Conservation (phyloP, 2,113 vertebrate genomes). For the Rhinopomastus cyanomelas region DNA sequence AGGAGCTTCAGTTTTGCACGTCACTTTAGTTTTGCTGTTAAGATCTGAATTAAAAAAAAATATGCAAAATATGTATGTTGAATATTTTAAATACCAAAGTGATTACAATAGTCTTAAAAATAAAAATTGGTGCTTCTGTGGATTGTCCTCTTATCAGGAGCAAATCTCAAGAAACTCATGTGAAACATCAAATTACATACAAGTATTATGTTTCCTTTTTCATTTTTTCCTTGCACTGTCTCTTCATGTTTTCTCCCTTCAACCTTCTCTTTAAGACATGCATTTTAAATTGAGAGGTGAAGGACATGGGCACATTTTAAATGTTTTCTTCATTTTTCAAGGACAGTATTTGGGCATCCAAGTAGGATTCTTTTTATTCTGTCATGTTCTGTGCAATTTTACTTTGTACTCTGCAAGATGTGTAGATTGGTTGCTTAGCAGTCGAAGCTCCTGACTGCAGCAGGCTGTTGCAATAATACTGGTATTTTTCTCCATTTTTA, state of each 20-base stretch:
- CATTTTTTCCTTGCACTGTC: not conserved
- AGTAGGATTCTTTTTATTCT: not conserved
- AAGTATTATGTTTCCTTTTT: not conserved
- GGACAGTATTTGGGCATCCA: not conserved
- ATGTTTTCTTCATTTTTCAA: not conserved
- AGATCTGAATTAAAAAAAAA: not conserved
- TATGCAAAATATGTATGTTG: not conserved
- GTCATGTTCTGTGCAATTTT: not conserved
- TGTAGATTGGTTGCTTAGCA: slow-evolving; percentile 51
- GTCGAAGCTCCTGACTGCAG: slow-evolving; percentile 16
- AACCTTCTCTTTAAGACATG: not conserved
- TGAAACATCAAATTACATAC: not conserved
- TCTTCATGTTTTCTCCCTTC: not conserved
- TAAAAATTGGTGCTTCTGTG: not conserved
- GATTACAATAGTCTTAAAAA: not conserved
- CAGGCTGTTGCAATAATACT: not conserved
- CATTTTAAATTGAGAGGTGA: not conserved
- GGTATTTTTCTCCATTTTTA: not conserved
- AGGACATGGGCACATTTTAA: not conserved
- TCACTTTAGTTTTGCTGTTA: not conserved
- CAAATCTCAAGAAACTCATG: not conserved
- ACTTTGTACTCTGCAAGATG: not conserved
- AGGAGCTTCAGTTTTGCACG: not conserved
- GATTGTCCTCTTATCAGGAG: not conserved
- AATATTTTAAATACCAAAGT: not conserved